Conservation (phyloP, 2,797 vertebrate species). For the Crocidura indochinensis region DNA sequence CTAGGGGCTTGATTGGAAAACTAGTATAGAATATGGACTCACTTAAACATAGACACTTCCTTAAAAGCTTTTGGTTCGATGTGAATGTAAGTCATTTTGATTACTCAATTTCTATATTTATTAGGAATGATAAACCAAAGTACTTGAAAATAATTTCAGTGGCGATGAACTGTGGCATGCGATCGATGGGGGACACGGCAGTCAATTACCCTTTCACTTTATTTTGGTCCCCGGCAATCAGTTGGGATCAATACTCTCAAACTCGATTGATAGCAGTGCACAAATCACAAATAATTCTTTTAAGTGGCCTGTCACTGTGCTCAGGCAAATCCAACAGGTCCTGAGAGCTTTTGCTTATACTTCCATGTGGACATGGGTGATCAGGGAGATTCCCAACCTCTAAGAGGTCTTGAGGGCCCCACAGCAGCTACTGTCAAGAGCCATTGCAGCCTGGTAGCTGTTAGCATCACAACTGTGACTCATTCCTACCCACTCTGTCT, state of each 20-base stretch:
- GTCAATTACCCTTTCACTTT: slow-evolving; percentile 89
- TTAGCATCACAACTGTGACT: background rate
- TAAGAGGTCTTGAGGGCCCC: background rate
- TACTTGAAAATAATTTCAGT: slow-evolving; percentile 86
- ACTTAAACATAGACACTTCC: slow-evolving; percentile 83
- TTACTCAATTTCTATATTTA: slow-evolving; percentile 83
- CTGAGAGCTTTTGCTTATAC: slow-evolving; percentile 19
- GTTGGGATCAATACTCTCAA: slow-evolving; percentile 88
- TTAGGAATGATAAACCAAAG: slow-evolving; percentile 86
- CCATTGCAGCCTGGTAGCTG: background rate
- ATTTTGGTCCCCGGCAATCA: slow-evolving; percentile 89
- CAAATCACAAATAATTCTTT: slow-evolving; percentile 78
- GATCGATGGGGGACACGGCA: slow-evolving; percentile 88
- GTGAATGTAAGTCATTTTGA: slow-evolving; percentile 79
- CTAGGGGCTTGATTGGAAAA: slow-evolving; percentile 58
- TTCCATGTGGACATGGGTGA: background rate
- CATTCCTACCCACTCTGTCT: accelerated
- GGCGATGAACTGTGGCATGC: slow-evolving; percentile 78
- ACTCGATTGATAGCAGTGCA: slow-evolving; percentile 87
- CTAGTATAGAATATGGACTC: slow-evolving; percentile 71
- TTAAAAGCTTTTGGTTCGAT: slow-evolving; percentile 84
- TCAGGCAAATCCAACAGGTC: background rate
- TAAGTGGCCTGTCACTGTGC: slow-evolving; percentile 57
- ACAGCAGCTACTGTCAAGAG: accelerated
- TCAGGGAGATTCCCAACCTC: accelerated